A percentile compares a stretch with the other conserved stretches of the same genome.
phyloP scores from a whole-genome alignment of 2,888 invertebrate genomes.

The Galerucella pusilla region DNA sequence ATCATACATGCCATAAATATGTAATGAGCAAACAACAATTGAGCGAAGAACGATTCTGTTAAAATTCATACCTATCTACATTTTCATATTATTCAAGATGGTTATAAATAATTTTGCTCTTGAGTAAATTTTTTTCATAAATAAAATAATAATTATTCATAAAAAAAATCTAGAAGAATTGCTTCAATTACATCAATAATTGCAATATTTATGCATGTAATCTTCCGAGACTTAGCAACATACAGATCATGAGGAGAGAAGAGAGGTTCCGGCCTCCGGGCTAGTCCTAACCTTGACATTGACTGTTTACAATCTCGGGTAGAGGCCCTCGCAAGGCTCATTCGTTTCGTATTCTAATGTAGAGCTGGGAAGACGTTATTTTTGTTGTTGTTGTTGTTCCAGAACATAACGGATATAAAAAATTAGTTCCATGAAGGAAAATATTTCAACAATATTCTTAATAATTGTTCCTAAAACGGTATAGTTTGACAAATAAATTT shows the following conservation, averaged over 20 bases:
- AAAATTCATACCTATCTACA: neutral
- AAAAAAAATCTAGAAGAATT: neutral
- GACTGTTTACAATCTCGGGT: constrained; percentile 55
- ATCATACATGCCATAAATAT: too few relatives aligned
- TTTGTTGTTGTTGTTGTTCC: neutral
- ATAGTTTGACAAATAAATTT: neutral
- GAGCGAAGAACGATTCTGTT: too few relatives aligned
- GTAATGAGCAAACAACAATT: too few relatives aligned
- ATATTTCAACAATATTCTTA: neutral
- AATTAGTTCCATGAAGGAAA: too few relatives aligned
- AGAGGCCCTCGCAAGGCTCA: constrained; percentile 56
- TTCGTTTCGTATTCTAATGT: constrained; percentile 25
- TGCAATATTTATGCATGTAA: constrained; percentile 4
- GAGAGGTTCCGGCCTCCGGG: constrained; percentile 46
- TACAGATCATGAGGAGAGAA: constrained; percentile 21
- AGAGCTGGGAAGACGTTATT: constrained; percentile 13
- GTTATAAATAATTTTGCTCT: too few relatives aligned
- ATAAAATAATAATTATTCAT: neutral
- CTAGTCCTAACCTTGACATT: constrained; percentile 59
- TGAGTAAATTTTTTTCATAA: neutral
- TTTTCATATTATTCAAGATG: neutral
- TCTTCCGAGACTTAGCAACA: constrained; percentile 10
- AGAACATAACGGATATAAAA: too few relatives aligned
- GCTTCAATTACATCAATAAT: neutral
- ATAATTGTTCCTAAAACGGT: neutral